Conservation (phyloP, 2,113 vertebrate genomes). For the Xiphorhynchus elegans region DNA sequence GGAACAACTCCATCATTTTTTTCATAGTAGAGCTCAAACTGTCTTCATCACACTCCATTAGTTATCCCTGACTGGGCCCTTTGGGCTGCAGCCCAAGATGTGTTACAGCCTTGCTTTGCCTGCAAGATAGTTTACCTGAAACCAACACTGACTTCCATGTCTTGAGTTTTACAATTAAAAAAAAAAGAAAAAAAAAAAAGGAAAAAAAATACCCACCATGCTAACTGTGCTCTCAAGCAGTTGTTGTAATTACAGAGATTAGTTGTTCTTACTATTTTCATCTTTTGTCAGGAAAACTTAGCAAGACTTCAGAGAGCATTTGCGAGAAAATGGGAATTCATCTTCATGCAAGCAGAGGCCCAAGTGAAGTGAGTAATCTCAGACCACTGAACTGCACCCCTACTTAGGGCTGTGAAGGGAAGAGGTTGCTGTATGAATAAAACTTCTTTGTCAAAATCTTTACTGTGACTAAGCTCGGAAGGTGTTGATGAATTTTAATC, state of each 20-base stretch:
- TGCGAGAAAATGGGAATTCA: slow-evolving; percentile 97
- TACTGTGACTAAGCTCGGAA: background rate
- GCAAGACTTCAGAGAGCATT: slow-evolving; percentile 95
- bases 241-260: slow-evolving; percentile 2
- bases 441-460: background rate
- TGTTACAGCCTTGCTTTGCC: background rate
- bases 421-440: background rate
- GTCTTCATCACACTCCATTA: slow-evolving; percentile 23
- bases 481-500: slow-evolving; percentile 7
- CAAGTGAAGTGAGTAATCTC: slow-evolving; percentile 93
- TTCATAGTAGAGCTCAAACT: slow-evolving; percentile 4
- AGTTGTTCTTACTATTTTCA: slow-evolving; percentile 46
- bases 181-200: background rate
- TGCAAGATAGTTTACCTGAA: background rate
- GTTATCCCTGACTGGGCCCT: background rate
- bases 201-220: background rate
- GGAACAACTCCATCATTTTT: slow-evolving; percentile 14
- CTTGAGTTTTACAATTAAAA: background rate
- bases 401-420: background rate
- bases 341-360: slow-evolving; percentile 98
- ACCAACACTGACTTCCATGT: background rate
- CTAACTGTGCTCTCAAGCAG: background rate
- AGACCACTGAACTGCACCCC: background rate
- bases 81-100: background rate
- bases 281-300: slow-evolving; percentile 88